Conservation (phyloP, 2,888 invertebrate genomes). For the Eulithis testata region DNA sequence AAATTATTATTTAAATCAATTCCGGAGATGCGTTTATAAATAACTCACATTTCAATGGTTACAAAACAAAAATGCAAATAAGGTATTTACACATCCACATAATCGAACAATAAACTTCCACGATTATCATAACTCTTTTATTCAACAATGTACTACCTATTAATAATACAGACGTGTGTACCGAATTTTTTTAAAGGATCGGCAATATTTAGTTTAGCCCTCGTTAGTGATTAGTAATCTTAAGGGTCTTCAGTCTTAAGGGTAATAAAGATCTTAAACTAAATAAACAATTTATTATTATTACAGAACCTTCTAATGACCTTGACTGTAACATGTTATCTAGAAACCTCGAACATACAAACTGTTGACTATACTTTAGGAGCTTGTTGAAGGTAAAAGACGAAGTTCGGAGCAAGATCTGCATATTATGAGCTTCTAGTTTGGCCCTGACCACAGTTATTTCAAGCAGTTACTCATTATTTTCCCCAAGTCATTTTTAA, state of each 20-base stretch:
- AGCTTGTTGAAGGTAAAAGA: conserved; percentile 3
- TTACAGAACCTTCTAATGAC: no score
- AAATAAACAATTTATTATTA: no score
- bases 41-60: conserved; percentile 1
- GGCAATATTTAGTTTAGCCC: no score
- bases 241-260: no score
- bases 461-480: background rate
- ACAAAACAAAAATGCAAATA: conserved; percentile 19
- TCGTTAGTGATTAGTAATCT: no score
- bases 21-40: background rate
- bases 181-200: no score
- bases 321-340: no score
- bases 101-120: conserved; percentile 19
- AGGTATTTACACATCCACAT: conserved; percentile 17
- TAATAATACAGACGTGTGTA: no score
- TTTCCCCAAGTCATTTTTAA: background rate
- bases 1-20: background rate
- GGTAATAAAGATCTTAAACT: no score
- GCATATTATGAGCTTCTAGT: conserved; percentile 22
- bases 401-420: conserved; percentile 15
- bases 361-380: background rate
- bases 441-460: conserved; percentile 1
- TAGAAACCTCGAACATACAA: background rate
- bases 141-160: background rate
- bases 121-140: conserved; percentile 22